Percentiles rank a stretch among this genome's conserved stretches.
These are phyloP conservation scores for Coturnix japonica DNA, from an alignment of 2,113 vertebrate genomes.

Conservation along the genomic window DNA sequence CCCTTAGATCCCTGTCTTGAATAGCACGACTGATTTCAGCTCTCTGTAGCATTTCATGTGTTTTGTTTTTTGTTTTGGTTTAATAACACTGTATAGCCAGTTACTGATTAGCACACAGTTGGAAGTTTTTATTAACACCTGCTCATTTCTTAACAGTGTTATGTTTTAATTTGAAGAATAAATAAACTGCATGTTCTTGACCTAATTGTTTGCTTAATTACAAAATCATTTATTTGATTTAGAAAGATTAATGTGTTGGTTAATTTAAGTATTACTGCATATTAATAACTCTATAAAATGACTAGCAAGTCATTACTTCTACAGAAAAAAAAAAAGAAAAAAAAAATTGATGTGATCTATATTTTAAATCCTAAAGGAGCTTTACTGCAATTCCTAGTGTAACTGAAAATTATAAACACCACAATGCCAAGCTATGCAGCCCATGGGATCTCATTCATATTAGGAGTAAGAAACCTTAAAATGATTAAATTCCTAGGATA, in stretches of 20 bases:
- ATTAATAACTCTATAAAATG: background rate
- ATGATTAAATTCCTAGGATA: background rate
- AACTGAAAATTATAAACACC: background rate
- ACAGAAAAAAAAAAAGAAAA: background rate
- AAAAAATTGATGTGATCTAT: background rate
- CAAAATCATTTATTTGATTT: background rate
- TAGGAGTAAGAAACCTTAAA: background rate
- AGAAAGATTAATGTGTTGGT: background rate
- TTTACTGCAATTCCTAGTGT: background rate
- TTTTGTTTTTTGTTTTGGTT: background rate
- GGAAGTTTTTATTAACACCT: constrained; percentile 14
- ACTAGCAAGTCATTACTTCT: background rate
- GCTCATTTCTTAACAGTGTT: background rate
- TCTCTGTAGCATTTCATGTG: background rate
- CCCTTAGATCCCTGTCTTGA: background rate
- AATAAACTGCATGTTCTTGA: background rate
- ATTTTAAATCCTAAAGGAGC: background rate
- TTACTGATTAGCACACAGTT: constrained; percentile 5
- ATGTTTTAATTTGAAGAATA: constrained; percentile 17
- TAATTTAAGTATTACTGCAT: constrained; percentile 12
- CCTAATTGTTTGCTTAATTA: background rate
- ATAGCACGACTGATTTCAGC: background rate
- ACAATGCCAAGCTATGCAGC: background rate
- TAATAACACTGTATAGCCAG: background rate
- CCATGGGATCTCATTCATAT: background rate